A percentile compares a stretch with the other conserved stretches of the same genome.
Evolutionary conservation across 2,797 vertebrate genomes (phyloP).

Genomic region (Liparis tanakae): DNA sequence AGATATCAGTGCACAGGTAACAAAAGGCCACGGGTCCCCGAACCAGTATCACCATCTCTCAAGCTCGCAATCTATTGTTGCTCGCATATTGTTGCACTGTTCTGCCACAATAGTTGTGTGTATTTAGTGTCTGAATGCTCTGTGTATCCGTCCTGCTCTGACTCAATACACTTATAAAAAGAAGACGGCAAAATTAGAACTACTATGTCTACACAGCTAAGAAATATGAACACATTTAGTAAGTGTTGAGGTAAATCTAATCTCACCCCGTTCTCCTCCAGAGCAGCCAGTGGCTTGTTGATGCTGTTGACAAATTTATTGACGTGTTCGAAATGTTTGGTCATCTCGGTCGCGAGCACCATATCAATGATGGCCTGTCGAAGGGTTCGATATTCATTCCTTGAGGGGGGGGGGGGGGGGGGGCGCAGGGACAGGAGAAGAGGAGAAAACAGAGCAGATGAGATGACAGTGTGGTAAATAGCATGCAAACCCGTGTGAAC

Average conservation of each 20-base stretch:
- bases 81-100: conserved; percentile 3
- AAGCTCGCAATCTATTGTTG: conserved; percentile 32
- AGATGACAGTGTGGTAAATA: conserved; percentile 66
- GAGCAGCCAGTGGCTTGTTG: conserved; percentile 92
- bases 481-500: conserved; percentile 69
- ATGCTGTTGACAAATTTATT: conserved; percentile 99
- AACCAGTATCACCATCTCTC: conserved; percentile 21
- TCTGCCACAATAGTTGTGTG: conserved; percentile 16
- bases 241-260: neutral
- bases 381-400: conserved; percentile 94
- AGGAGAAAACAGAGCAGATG: conserved; percentile 33
- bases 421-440: neutral
- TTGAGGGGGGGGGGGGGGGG: conserved; percentile 57
- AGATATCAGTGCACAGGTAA: conserved; percentile 61
- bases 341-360: conserved; percentile 99
- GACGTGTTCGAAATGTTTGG: conserved; percentile 98
- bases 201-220: conserved; percentile 11
- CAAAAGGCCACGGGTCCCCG: conserved; percentile 40
- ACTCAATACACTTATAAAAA: conserved; percentile 21
- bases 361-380: conserved; percentile 96
- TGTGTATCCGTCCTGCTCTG: conserved; percentile 20
- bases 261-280: conserved; percentile 93
- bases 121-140: conserved; percentile 16
- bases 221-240: neutral
- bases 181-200: conserved; percentile 21